Evolutionary conservation across 2,113 vertebrate genomes (phyloP).

Genomic region (Ceyx melanurus): DNA sequence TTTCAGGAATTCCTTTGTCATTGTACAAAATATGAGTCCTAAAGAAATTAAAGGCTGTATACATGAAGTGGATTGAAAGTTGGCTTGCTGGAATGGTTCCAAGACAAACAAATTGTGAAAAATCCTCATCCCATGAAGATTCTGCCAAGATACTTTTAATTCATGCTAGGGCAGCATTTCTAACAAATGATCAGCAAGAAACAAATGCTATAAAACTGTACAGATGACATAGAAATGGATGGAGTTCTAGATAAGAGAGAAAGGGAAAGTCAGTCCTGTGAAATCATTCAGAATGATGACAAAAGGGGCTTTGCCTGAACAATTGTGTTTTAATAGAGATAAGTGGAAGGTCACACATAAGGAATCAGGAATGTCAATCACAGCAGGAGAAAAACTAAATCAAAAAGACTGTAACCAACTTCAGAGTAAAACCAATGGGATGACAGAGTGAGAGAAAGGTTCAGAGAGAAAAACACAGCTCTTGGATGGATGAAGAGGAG

Average conservation of each 20-base stretch:
- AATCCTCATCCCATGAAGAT: background rate
- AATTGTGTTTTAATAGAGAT: background rate
- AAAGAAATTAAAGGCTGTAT: background rate
- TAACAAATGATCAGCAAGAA: background rate
- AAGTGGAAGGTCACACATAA: background rate
- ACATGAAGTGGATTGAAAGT: background rate
- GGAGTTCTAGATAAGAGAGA: background rate
- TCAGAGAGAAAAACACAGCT: background rate
- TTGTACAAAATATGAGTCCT: background rate
- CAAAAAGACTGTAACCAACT: background rate
- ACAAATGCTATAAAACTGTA: background rate
- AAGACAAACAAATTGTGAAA: background rate
- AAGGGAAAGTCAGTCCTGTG: background rate
- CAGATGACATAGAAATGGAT: slow-evolving; percentile 25
- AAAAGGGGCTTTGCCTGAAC: background rate
- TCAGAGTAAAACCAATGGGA: slow-evolving; percentile 2
- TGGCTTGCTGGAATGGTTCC: background rate
- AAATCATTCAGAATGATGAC: slow-evolving; percentile 8
- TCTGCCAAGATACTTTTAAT: background rate
- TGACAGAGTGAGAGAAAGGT: background rate
- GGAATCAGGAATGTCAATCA: background rate
- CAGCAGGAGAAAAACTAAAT: background rate
- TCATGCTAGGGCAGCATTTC: background rate
- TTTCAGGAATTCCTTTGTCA: background rate
- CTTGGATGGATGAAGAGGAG: background rate